A percentile compares a stretch with the other conserved stretches of the same genome.
Conservation (phyloP, 2,888 invertebrate species). For the Noctua janthe region DNA sequence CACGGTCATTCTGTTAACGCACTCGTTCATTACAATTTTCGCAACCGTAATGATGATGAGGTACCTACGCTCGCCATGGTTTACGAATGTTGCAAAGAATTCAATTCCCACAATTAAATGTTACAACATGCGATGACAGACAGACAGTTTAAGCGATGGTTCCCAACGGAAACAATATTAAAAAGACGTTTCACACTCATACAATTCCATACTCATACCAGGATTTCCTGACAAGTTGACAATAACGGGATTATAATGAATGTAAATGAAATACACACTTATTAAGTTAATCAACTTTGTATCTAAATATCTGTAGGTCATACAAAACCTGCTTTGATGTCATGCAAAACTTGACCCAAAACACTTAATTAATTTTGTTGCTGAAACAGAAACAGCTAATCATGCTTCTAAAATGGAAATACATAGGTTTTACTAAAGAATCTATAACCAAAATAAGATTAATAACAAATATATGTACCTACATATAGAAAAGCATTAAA, state of each 20-base stretch:
- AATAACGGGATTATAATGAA: not conserved
- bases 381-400: not conserved
- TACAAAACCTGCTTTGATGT: not conserved
- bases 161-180: constrained; percentile 47
- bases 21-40: constrained; percentile 48
- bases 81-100: constrained; percentile 51
- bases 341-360: constrained; percentile 11
- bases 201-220: constrained; percentile 16
- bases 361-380: not conserved
- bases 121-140: constrained; percentile 48
- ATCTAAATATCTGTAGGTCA: not conserved
- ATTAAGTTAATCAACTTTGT: not conserved
- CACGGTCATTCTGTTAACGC: constrained; percentile 25
- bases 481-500: too few species aligned
- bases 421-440: too few species aligned
- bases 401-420: not conserved
- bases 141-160: constrained; percentile 26
- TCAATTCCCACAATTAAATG: constrained; percentile 54
- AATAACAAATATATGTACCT: too few species aligned
- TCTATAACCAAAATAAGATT: too few species aligned
- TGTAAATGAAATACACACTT: constrained; percentile 3
- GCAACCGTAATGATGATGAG: constrained; percentile 41
- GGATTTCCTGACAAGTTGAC: constrained; percentile 23
- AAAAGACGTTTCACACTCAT: constrained; percentile 35
- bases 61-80: constrained; percentile 44